Evolutionary conservation across 2,888 invertebrate genomes (phyloP).

Genomic region (Pseudococcus longispinus): DNA sequence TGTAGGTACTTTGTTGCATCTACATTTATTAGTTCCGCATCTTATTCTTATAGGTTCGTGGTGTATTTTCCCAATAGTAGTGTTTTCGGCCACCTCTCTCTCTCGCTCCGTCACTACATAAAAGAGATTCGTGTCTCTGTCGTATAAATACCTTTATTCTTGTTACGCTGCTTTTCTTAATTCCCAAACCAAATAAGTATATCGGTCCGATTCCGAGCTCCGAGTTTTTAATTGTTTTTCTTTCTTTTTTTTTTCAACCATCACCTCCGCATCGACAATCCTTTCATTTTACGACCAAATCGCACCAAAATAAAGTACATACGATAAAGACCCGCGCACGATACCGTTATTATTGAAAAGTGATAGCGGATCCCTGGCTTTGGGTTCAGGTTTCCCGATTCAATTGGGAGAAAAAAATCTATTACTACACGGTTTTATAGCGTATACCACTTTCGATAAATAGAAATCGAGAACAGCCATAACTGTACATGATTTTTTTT

Average conservation of each 20-base stretch:
- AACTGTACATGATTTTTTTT: conserved; percentile 1
- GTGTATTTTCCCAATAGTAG: not conserved
- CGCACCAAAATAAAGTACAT: not conserved
- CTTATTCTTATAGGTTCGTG: not conserved
- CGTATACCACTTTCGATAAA: not conserved
- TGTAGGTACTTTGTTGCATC: not conserved
- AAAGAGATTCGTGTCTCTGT: not conserved
- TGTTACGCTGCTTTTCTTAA: not conserved
- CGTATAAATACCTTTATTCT: not conserved
- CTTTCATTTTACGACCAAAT: conserved; percentile 1
- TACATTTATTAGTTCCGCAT: conserved; percentile 37
- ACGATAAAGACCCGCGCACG: not conserved
- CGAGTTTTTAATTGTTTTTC: not conserved
- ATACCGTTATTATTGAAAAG: conserved; percentile 32
- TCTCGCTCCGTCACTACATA: not conserved
- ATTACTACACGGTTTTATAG: not conserved
- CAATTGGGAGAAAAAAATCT: not conserved
- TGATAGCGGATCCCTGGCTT: not conserved
- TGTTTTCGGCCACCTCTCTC: not conserved
- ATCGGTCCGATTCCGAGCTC: not conserved
- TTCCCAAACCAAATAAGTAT: not conserved
- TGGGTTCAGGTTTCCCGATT: not conserved
- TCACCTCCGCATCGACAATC: not conserved
- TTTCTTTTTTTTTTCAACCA: not conserved
- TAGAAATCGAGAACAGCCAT: not conserved